Conservation (phyloP, 2,797 vertebrate species). For the Podarcis siculus region DNA sequence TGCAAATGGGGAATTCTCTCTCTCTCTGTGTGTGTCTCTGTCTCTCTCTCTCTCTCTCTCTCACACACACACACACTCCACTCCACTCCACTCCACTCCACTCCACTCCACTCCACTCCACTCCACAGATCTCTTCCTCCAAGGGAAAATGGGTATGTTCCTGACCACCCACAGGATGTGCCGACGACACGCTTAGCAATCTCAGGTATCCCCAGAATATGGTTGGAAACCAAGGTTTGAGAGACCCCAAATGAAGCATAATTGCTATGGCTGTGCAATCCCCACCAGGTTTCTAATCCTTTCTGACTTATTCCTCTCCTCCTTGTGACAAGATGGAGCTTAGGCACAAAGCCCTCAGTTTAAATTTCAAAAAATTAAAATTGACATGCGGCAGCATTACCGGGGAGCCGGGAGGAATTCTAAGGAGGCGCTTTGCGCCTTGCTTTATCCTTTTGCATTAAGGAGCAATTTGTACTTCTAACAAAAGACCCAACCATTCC, state of each 20-base stretch:
- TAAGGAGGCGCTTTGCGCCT: slow-evolving; percentile 77
- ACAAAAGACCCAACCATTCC: slow-evolving; percentile 77
- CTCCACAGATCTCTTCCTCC: slow-evolving; percentile 18
- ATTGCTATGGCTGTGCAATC: slow-evolving; percentile 78
- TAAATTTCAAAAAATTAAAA: slow-evolving; percentile 86
- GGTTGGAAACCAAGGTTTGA: slow-evolving; percentile 76
- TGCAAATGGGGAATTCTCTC: neutral
- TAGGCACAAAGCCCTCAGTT: slow-evolving; percentile 82
- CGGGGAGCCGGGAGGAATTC: slow-evolving; percentile 76
- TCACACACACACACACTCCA: fast-evolving
- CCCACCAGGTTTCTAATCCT: slow-evolving; percentile 76
- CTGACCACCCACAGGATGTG: slow-evolving; percentile 55
- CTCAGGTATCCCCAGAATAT: slow-evolving; percentile 74
- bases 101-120: fast-evolving
- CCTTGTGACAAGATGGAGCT: slow-evolving; percentile 78
- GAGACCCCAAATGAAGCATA: slow-evolving; percentile 80
- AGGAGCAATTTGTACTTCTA: slow-evolving; percentile 85
- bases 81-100: neutral
- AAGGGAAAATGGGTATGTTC: slow-evolving; percentile 43
- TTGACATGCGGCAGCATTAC: slow-evolving; percentile 82
- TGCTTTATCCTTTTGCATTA: slow-evolving; percentile 81
- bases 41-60: neutral
- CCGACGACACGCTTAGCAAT: slow-evolving; percentile 54
- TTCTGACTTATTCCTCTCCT: slow-evolving; percentile 80
- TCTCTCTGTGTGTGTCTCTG: neutral